Percentiles rank a stretch among this genome's conserved stretches.
Conservation (phyloP, 1,140 invertebrate species). For the Formica selysi region DNA sequence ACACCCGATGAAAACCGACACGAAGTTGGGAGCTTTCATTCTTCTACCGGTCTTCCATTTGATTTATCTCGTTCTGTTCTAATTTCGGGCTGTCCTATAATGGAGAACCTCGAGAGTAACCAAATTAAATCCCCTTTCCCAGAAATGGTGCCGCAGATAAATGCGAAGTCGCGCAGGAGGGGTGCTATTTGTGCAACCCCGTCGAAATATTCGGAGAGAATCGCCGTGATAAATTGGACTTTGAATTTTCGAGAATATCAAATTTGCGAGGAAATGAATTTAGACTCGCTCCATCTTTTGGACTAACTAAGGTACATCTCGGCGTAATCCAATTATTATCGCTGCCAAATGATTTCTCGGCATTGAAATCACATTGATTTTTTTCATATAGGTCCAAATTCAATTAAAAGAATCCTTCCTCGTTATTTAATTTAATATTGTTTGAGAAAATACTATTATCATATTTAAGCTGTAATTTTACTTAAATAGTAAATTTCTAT, state of each 20-base stretch:
- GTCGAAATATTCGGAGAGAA: constrained; percentile 26
- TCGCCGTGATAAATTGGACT: constrained; percentile 19
- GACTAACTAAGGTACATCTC: neutral
- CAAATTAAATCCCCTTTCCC: constrained; percentile 26
- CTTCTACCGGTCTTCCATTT: constrained; percentile 23
- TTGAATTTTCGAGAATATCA: constrained; percentile 28
- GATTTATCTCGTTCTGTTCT: constrained; percentile 56
- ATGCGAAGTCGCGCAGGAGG: neutral
- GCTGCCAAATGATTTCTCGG: too few relatives aligned
- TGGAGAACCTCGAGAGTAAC: neutral
- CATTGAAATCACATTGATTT: too few relatives aligned
- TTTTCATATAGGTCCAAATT: too few relatives aligned
- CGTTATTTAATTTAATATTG: too few relatives aligned
- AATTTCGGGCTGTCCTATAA: constrained; percentile 27
- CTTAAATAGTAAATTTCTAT: too few relatives aligned
- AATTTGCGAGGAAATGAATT: constrained; percentile 21
- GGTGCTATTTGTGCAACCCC: constrained; percentile 3
- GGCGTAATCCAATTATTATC: neutral
- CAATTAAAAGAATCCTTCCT: too few relatives aligned
- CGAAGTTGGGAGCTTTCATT: neutral
- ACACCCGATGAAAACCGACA: neutral
- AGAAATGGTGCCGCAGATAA: neutral
- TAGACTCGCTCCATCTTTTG: neutral
- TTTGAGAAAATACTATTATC: too few relatives aligned
- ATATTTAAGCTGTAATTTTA: too few relatives aligned